phyloP scores from a whole-genome alignment of 2,113 vertebrate genomes.

The Lophochroa leadbeateri region DNA sequence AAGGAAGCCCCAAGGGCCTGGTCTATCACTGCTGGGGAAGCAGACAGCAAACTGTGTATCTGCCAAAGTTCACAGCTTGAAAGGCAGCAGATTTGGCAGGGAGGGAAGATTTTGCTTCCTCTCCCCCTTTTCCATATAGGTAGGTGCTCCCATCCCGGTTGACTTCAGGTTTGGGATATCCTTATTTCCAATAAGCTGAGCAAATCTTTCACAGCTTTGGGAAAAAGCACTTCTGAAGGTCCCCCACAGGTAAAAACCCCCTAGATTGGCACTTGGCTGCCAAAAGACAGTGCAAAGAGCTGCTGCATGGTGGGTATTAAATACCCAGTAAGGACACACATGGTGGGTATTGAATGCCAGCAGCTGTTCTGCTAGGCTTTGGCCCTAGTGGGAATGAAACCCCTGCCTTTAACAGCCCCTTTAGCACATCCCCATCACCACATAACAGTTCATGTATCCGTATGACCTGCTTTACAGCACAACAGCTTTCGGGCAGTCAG shows the following conservation, averaged over 20 bases:
- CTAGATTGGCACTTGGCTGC: background rate
- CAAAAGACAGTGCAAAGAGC: background rate
- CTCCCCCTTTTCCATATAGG: background rate
- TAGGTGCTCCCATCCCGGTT: background rate
- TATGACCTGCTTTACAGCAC: background rate
- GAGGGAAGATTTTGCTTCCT: background rate
- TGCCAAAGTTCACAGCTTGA: rapidly evolving
- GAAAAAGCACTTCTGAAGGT: background rate
- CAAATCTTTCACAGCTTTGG: background rate
- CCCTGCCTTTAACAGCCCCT: background rate
- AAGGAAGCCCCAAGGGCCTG: background rate
- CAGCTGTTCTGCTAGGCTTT: background rate
- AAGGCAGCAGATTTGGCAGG: background rate
- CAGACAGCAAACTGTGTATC: background rate
- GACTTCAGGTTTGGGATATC: background rate
- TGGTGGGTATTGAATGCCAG: background rate
- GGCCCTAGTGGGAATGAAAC: background rate
- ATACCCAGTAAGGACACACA: background rate
- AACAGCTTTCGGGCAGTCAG: background rate
- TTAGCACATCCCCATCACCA: background rate
- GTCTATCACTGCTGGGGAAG: background rate
- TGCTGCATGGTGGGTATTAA: background rate
- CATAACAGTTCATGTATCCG: rapidly evolving
- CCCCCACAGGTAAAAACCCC: background rate
- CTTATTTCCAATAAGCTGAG: background rate